These are phyloP conservation scores for Nannospalax galili DNA, from an alignment of 2,113 vertebrate species.

Conservation along the genomic window DNA sequence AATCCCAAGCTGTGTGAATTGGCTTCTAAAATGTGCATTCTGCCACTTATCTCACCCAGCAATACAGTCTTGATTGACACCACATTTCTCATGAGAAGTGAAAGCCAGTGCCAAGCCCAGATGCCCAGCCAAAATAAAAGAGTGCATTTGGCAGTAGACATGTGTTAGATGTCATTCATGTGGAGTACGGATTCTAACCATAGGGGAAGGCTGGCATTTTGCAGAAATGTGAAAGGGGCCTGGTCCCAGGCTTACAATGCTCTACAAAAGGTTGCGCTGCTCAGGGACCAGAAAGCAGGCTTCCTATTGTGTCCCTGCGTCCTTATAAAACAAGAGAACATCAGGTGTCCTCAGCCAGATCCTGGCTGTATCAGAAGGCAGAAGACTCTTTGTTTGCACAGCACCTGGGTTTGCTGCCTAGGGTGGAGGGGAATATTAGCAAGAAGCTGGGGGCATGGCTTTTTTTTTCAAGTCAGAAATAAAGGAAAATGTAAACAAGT, in stretches of 20 bases:
- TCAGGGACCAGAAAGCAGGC: not conserved
- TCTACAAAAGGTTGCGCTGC: slow-evolving; percentile 59
- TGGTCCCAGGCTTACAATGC: slow-evolving; percentile 31
- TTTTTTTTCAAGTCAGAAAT: not conserved
- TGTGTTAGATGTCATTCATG: slow-evolving; percentile 57
- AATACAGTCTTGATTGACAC: slow-evolving; percentile 67
- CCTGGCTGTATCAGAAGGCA: not conserved
- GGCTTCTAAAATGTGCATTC: slow-evolving; percentile 56
- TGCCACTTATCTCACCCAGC: slow-evolving; percentile 73
- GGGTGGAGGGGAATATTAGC: not conserved
- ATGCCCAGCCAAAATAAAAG: slow-evolving; percentile 59
- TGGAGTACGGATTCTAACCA: slow-evolving; percentile 38
- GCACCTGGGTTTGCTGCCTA: not conserved
- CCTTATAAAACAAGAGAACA: not conserved
- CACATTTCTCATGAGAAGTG: slow-evolving; percentile 63
- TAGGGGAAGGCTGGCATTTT: slow-evolving; percentile 60
- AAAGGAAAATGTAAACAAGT: not conserved
- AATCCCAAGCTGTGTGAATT: slow-evolving; percentile 1
- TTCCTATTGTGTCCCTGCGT: not conserved
- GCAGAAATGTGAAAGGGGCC: slow-evolving; percentile 42
- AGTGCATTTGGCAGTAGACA: slow-evolving; percentile 60
- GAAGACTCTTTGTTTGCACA: slow-evolving; percentile 2
- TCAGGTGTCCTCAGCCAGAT: not conserved
- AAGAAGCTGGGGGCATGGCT: not conserved
- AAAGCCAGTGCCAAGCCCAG: slow-evolving; percentile 58